A percentile compares a stretch with the other conserved stretches of the same genome.
Evolutionary conservation across 2,888 invertebrate species (phyloP).

Genomic region (Lasioglossum oenotherae): DNA sequence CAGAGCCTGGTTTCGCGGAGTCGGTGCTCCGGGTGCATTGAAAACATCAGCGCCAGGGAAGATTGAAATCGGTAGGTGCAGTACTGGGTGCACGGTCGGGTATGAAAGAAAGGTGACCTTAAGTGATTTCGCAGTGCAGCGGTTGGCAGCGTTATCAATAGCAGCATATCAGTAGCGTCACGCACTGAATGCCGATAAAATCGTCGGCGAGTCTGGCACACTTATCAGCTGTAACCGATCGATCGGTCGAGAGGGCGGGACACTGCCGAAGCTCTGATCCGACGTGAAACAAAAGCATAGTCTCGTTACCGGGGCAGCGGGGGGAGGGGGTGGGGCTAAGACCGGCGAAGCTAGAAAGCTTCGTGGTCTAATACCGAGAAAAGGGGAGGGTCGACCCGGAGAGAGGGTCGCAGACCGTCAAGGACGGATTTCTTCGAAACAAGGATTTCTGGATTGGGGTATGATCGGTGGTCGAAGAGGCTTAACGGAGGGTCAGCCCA

Average conservation of each 20-base stretch:
- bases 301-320: constrained; percentile 56
- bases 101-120: constrained; percentile 51
- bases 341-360: constrained; percentile 58
- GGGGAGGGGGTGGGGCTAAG: constrained; percentile 51
- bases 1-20: not conserved
- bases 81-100: not conserved
- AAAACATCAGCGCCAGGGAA: not conserved
- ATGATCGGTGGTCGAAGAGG: constrained; percentile 37
- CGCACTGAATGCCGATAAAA: constrained; percentile 64
- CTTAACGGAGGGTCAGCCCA: constrained; percentile 21
- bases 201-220: constrained; percentile 53
- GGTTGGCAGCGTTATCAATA: constrained; percentile 54
- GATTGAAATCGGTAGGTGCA: not conserved
- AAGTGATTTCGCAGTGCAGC: constrained; percentile 58
- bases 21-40: not conserved
- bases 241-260: constrained; percentile 58
- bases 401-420: constrained; percentile 36
- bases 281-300: constrained; percentile 69
- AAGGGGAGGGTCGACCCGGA: constrained; percentile 8
- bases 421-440: constrained; percentile 60
- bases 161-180: constrained; percentile 61
- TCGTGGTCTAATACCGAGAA: constrained; percentile 47
- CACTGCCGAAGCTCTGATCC: constrained; percentile 39
- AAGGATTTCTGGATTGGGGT: constrained; percentile 48
- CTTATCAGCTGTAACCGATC: constrained; percentile 65